A percentile compares a stretch with the other conserved stretches of the same genome.
These are phyloP conservation scores for Notodonta ziczac DNA, from an alignment of 2,888 invertebrate genomes.

Conservation along the genomic window DNA sequence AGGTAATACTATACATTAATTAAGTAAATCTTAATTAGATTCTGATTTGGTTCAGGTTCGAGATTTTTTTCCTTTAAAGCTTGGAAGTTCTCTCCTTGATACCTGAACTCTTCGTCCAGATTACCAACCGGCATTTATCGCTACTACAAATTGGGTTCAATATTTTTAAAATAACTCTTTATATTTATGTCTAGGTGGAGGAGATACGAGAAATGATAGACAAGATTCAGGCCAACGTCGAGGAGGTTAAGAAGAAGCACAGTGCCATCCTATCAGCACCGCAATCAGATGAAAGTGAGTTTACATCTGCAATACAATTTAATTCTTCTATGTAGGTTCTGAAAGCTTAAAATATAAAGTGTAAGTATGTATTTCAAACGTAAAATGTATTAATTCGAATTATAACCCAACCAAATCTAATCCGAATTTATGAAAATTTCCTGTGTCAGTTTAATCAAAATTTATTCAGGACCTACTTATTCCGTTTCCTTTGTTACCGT, in stretches of 20 bases:
- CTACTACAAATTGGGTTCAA: no score
- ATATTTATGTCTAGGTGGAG: constrained; percentile 90
- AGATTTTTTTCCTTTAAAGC: no score
- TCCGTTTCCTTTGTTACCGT: not conserved
- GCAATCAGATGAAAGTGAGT: constrained; percentile 98
- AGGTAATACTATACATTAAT: no score
- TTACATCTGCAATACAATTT: not conserved
- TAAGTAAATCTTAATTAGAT: no score
- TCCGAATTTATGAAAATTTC: not conserved
- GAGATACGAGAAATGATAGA: constrained; percentile 99
- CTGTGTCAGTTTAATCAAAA: not conserved
- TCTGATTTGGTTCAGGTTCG: no score
- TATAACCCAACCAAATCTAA: not conserved
- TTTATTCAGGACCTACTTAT: not conserved
- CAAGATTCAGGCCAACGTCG: constrained; percentile 99
- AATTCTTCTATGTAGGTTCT: no score
- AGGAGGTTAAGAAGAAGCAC: constrained; percentile 99
- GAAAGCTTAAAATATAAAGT: not conserved
- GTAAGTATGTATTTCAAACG: constrained; percentile 6
- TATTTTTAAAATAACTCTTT: not conserved
- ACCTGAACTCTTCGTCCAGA: no score
- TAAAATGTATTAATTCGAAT: not conserved
- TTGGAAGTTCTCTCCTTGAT: no score
- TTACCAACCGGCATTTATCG: no score
- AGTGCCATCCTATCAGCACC: constrained; percentile 99